Evolutionary conservation across 2,797 vertebrate species (phyloP), one percentile per base, ranked within the genome.

Genomic region (Chelmon rostratus): DNA sequence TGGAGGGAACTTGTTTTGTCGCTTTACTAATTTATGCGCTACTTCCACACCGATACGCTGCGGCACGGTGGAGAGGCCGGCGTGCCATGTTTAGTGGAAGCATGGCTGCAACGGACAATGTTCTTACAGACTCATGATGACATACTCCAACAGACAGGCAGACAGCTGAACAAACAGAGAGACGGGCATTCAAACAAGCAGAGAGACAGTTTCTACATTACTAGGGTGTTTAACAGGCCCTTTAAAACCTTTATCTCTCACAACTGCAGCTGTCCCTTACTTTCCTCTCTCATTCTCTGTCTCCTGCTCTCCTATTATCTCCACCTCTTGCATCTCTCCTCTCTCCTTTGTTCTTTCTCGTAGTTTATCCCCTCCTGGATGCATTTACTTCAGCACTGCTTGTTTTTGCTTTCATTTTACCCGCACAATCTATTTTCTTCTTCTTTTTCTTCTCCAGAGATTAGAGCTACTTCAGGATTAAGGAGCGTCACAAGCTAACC

Each of bases 151-250:
- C 56, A 40, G 63, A 68, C 79, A 79, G 35, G 65, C 49, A 69
- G 73, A 49, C 57, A 59, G 72, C 53, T 63, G 66, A 81, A 82
- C 65, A 72, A 37, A 76, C 49, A 69, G 42, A 66, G 9, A 81
- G 8, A 71, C n/a, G 15, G 38, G 31, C 68, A 84, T 62, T 76
- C 64, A 78, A 50, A 79, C 66, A 75, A 57, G 33, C 37, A 74
- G 23, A 54, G 31, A 53, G 49, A 67, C 68, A 76, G 59, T 47
- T 73, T 72, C 33, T 61, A 71, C 86, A 92, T 94, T 85, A 92
- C 91, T 92, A 87, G 92, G 82, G 67, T 94, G 89, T 94, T 93
- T 74, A 94, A 93, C 77, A 92, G 83, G 33, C 90, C 89, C n/a
- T 89, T 93, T 84, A 92, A 94, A 86, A 85, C 89, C 86, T 38